Evolutionary conservation across 1,140 invertebrate species (phyloP).

Genomic region (Diorhabda elongata): DNA sequence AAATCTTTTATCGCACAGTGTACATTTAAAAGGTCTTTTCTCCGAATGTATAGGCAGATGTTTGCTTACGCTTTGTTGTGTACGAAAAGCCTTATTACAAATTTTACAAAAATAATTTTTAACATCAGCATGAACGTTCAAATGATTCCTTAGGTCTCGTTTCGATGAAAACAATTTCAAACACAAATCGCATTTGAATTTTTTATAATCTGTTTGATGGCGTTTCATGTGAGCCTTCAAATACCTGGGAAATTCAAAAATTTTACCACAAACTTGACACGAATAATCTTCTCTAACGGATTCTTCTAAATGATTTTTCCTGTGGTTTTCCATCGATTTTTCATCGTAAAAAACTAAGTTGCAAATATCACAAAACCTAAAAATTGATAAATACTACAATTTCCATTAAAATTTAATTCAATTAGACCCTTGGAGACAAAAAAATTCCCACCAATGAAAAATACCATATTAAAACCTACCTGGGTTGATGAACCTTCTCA

Average conservation of each 20-base stretch:
- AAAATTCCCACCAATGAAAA: no score
- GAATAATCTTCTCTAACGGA: slow-evolving; percentile 5
- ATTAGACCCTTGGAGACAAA: no score
- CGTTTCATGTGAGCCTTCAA: slow-evolving; percentile 18
- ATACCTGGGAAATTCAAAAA: slow-evolving; percentile 21
- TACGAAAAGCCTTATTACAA: slow-evolving; percentile 20
- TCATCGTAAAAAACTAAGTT: slow-evolving; percentile 20
- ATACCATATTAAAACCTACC: background rate
- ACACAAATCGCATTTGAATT: slow-evolving; percentile 20
- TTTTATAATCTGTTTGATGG: slow-evolving; percentile 19
- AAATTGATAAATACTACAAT: background rate
- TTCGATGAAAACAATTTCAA: slow-evolving; percentile 17
- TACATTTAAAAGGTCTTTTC: slow-evolving; percentile 23
- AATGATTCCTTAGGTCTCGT: slow-evolving; percentile 16
- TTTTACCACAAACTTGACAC: slow-evolving; percentile 15
- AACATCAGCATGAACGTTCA: slow-evolving; percentile 20
- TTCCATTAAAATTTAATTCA: no score
- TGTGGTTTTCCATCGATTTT: slow-evolving; percentile 21
- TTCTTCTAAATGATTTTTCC: slow-evolving; percentile 17
- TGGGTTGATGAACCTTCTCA: slow-evolving; percentile 20
- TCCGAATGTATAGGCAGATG: slow-evolving; percentile 24
- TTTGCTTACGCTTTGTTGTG: slow-evolving; percentile 19
- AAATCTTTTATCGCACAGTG: slow-evolving; percentile 26
- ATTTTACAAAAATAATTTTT: slow-evolving; percentile 17
- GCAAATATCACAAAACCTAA: slow-evolving; percentile 19